A percentile compares a stretch with the other conserved stretches of the same genome.
Conservation (phyloP, 2,888 invertebrate genomes). For the Arctia plantaginis region DNA sequence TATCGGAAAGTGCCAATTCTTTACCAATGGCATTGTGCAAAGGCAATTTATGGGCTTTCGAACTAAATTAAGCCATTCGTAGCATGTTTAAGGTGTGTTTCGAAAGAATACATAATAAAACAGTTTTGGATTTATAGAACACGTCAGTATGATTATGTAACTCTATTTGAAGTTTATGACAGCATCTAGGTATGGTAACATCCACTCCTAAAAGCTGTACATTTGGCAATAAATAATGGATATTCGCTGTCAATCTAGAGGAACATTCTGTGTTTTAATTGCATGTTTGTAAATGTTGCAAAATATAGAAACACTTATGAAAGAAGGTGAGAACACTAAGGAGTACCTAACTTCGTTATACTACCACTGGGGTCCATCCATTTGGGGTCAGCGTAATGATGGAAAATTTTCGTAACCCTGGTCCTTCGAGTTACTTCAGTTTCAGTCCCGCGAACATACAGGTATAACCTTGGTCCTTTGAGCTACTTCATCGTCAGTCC, state of each 20-base stretch:
- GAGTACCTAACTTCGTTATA: neutral
- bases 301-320: neutral
- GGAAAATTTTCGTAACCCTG: neutral
- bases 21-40: constrained; percentile 41
- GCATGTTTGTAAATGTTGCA: neutral
- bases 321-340: neutral
- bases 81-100: constrained; percentile 14
- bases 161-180: neutral
- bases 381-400: neutral
- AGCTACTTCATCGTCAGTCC: too few species aligned
- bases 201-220: neutral
- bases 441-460: neutral
- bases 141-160: neutral
- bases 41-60: constrained; percentile 28
- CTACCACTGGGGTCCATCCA: too few species aligned
- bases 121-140: constrained; percentile 10
- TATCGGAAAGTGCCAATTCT: constrained; percentile 40
- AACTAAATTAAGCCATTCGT: constrained; percentile 36
- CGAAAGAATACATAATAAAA: constrained; percentile 7
- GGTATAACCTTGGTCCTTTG: too few species aligned
- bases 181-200: neutral
- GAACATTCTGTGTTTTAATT: neutral
- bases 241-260: neutral
- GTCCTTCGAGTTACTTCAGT: neutral
- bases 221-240: neutral